These are phyloP conservation scores for Caenorhabditis becei DNA, from an alignment of 2,888 invertebrate species.

Conservation along the genomic window DNA sequence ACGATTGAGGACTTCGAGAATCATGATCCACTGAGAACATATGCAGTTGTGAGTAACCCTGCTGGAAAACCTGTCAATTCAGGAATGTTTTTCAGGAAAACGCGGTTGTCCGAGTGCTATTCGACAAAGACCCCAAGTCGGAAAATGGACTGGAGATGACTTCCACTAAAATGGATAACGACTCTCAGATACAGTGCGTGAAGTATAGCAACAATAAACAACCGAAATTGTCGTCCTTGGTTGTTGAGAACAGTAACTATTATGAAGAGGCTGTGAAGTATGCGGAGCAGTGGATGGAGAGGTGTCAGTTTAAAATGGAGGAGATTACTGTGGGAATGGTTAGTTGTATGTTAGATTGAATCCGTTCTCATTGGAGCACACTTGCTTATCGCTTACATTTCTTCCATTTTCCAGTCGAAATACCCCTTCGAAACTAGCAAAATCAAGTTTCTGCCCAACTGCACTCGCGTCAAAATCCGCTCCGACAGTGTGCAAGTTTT, in stretches of 20 bases:
- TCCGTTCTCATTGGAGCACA: too few species aligned
- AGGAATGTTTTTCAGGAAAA: background rate
- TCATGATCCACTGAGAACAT: too few species aligned
- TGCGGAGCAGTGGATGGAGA: slow-evolving; percentile 24
- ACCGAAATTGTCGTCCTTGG: background rate
- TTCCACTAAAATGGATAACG: background rate
- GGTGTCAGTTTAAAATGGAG: slow-evolving; percentile 11
- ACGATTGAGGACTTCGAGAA: too few species aligned
- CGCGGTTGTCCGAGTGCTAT: background rate
- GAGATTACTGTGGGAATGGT: too few species aligned
- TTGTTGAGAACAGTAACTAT: background rate
- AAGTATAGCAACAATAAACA: background rate
- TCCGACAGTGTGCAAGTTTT: background rate
- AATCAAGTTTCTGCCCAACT: slow-evolving; percentile 4
- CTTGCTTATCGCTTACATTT: too few species aligned
- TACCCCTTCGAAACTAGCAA: slow-evolving; percentile 1
- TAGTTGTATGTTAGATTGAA: too few species aligned
- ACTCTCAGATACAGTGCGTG: background rate
- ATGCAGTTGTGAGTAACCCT: background rate
- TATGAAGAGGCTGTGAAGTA: slow-evolving; percentile 14
- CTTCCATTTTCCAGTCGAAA: background rate
- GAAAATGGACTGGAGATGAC: background rate
- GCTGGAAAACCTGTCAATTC: background rate
- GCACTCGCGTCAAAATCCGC: background rate
- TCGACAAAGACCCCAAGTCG: background rate